Percentiles rank a stretch among this genome's conserved stretches.
These are phyloP conservation scores for Acanthopleura granulata DNA, from an alignment of 2,888 invertebrate genomes.

Conservation along the genomic window DNA sequence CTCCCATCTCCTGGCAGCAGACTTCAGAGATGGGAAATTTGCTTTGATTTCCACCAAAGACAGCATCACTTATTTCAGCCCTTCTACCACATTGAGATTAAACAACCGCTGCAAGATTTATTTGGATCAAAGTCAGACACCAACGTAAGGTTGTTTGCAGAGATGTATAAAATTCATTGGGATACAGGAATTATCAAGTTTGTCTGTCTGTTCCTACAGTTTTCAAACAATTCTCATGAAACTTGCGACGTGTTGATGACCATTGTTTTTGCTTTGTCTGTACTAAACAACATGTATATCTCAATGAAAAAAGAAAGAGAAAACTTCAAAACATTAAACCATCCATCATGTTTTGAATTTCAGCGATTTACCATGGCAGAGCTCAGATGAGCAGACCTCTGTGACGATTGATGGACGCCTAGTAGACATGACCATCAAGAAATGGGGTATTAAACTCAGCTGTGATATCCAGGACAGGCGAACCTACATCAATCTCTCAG, in stretches of 20 bases:
- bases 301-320: too few relatives aligned
- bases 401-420: neutral
- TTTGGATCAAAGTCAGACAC: neutral
- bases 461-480: neutral
- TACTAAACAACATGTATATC: too few relatives aligned
- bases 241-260: too few relatives aligned
- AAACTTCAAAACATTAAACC: too few relatives aligned
- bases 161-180: too few relatives aligned
- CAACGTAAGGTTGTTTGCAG: neutral
- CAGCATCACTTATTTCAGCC: neutral
- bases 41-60: constrained; percentile 7
- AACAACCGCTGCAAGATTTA: neutral
- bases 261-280: too few relatives aligned
- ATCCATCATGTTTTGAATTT: neutral
- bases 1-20: constrained; percentile 21
- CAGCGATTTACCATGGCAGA: constrained; percentile 3
- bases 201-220: too few relatives aligned
- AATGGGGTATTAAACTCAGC: neutral
- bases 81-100: neutral
- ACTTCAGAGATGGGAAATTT: constrained; percentile 17
- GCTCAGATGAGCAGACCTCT: neutral
- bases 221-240: too few relatives aligned
- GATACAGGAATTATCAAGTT: too few relatives aligned
- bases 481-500: neutral
- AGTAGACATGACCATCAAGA: neutral